phyloP scores from a whole-genome alignment of 2,797 vertebrate species.

The Lacerta agilis region DNA sequence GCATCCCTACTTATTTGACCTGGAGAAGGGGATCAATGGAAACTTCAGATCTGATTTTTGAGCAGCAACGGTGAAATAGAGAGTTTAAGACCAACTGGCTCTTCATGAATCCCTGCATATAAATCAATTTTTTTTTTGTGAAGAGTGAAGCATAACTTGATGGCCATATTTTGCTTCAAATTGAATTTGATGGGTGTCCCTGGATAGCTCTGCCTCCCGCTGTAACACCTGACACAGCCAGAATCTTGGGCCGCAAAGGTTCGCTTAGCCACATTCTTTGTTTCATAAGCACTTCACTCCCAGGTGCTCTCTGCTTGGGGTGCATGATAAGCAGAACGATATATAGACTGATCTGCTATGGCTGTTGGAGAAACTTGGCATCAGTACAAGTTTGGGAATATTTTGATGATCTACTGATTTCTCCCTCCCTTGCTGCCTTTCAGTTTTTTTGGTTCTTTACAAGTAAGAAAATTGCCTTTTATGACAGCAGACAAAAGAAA shows the following conservation, averaged over 20 bases:
- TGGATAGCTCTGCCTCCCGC: neutral
- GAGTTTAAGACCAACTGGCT: neutral
- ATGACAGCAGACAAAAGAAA: conserved; percentile 26
- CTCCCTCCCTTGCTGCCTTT: neutral
- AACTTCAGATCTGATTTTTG: neutral
- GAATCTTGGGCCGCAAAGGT: neutral
- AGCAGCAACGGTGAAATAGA: neutral
- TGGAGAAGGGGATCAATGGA: neutral
- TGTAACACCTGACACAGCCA: neutral
- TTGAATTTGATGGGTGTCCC: neutral
- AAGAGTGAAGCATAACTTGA: neutral
- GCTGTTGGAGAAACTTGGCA: neutral
- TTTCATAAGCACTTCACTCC: neutral
- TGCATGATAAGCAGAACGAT: neutral
- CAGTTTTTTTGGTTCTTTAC: neutral
- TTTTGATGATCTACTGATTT: neutral
- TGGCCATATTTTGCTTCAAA: neutral
- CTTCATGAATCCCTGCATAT: neutral
- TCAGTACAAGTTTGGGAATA: neutral
- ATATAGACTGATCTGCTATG: neutral
- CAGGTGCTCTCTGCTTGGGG: neutral
- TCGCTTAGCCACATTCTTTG: neutral
- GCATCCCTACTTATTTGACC: neutral
- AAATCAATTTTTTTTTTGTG: neutral
- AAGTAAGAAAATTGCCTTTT: conserved; percentile 42